Conservation (phyloP, 2,113 vertebrate species). For the Notarius quadriscutis region DNA sequence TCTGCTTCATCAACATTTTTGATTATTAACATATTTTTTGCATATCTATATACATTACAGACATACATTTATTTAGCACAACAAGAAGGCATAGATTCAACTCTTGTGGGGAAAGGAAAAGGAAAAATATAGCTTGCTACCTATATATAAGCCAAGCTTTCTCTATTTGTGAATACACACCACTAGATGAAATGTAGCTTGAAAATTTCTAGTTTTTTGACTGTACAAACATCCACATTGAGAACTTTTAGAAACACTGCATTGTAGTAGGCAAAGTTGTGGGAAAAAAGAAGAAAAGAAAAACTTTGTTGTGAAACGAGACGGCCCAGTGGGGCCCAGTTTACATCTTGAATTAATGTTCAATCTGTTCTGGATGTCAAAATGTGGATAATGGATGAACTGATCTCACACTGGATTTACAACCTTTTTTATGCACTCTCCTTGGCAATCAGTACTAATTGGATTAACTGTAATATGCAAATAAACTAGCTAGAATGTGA, state of each 20-base stretch:
- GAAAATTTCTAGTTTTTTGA: neutral
- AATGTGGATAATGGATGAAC: neutral
- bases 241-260: neutral
- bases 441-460: neutral
- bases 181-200: constrained; percentile 39
- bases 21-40: constrained; percentile 20
- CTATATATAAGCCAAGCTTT: constrained; percentile 41
- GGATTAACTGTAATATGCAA: neutral
- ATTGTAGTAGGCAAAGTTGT: neutral
- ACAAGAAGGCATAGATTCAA: constrained; percentile 40
- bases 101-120: neutral
- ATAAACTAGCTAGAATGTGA: neutral
- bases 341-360: neutral
- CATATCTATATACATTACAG: constrained; percentile 49
- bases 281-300: neutral
- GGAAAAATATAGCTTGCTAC: constrained; percentile 40
- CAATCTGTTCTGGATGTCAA: neutral
- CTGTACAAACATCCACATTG: constrained; percentile 34
- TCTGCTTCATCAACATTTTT: constrained; percentile 48
- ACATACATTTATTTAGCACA: constrained; percentile 50
- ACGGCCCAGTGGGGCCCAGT: neutral
- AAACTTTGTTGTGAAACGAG: neutral
- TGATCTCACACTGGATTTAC: neutral
- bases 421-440: neutral
- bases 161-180: constrained; percentile 32